Base-by-base conservation (phyloP, 1,140 invertebrate genomes). In the Zelostemma sp. region DNA sequence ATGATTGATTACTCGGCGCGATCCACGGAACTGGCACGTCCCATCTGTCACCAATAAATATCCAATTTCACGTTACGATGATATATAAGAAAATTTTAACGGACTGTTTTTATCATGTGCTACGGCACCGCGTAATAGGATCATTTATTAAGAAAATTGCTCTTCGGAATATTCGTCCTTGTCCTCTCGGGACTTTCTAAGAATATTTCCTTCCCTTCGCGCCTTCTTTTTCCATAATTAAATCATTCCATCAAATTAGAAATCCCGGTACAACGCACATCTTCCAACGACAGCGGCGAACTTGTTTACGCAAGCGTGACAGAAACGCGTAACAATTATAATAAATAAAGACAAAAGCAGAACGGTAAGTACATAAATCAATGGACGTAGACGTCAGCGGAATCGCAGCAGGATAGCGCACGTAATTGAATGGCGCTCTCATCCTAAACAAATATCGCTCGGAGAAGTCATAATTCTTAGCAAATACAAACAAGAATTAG, bases 11-110 rank as follows among this genome's bases (percentile, higher is more conserved):
- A 73, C 72, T 72, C 63, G 14, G 68, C 73, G 74, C 77, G 77
- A 84, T 81, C 78, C 78, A 75, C 62, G 70, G 77, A 80, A 80
- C 74, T 69, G 78, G 75, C 79, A 66, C 77, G 80, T 80, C 80
- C 80, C 79, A 82, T 81, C 81, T 84, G 83, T 83, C 81, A 80
- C 80, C 80, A 82, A 85, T 84, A 85, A 83, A 85, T 85, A 85
- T 84, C 83, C 81, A 84, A 84, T 85, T 85, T 84, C 81, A 81
- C 76, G 73, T 84, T 80, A 76, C 75, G 74, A 79, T 82, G 80
- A 85, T 82, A 80, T 82, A 84, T 85, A 85, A 85, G 80, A 84
- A 79, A 69, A 77, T 81, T 83, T 83, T 80, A 83, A 79, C 75
- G 78, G 61, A 61, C 66, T 73, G 73, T 80, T 84, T 83, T 82